Evolutionary conservation across 2,797 vertebrate genomes (phyloP), one percentile per base, ranked within the genome.

Genomic region (Rhodeus uyekii): DNA sequence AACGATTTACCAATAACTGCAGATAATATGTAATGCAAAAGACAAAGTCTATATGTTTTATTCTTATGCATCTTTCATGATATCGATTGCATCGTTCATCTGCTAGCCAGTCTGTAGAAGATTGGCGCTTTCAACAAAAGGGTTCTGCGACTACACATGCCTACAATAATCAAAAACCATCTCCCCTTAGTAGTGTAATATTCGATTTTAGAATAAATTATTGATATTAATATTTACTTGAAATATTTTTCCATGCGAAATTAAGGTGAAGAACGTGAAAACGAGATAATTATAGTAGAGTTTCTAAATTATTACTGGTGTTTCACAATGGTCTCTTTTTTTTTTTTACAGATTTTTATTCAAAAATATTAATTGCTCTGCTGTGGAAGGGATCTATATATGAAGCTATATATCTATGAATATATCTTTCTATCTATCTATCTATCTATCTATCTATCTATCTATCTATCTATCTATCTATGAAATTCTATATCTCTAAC

Each of bases 31-130:
- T 65, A 0, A 4, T 27, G 0, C 16, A 48, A 68, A 42, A 68
- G 16, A 22, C 14, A 22, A 39, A 0, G n/a, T 13, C 0, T 46
- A 8, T 44, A 14, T 9, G 12, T 67, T 77, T 53, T 14, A n/a
- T 73, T 85, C 10, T 71, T 88, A 84, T 78, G 12, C 10, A 85
- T 55, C 88, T 89, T 87, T 67, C 76, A 87, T 74, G 88, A 89
- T 16, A 73, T 83, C 42, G 75, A 84, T 83, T 67, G 22, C 38
- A 27, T 75, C 53, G 78, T 32, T 27, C 55, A 60, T 60, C 55
- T 1, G 24, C 55, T 29, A 29, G 13, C 5, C 18, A 55, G 58
- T 29, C 80, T 82, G 27, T 19, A 2, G n/a, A 14, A 53, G 24
- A n/a, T 67, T 63, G 1, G 14, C 38, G 60, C 72, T 55, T 65